Percentiles rank a stretch among this genome's conserved stretches.
These are phyloP conservation scores for Platichthys flesus DNA, from an alignment of 2,113 vertebrate species.

Conservation along the genomic window DNA sequence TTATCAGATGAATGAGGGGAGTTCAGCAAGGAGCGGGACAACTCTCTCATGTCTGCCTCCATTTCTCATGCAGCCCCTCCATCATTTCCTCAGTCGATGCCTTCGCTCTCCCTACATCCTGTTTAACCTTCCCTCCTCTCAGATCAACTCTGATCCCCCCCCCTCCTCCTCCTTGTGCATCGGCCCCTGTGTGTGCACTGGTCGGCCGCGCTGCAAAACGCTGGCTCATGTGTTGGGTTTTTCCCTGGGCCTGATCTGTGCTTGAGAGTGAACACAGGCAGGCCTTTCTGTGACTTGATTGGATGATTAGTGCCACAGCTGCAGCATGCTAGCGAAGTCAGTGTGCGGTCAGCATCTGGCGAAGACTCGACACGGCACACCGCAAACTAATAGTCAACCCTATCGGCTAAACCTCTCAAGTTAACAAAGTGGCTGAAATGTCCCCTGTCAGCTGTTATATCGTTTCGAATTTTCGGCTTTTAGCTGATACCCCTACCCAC, in stretches of 20 bases:
- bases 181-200: constrained; percentile 27
- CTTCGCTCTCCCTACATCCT: constrained; percentile 37
- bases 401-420: constrained; percentile 54
- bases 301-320: constrained; percentile 55
- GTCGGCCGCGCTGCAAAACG: constrained; percentile 25
- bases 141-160: constrained; percentile 25
- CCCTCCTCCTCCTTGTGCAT: constrained; percentile 25
- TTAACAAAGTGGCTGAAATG: constrained; percentile 48
- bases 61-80: constrained; percentile 49
- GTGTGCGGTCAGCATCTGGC: constrained; percentile 70
- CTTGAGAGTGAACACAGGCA: constrained; percentile 52
- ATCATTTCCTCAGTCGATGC: constrained; percentile 48
- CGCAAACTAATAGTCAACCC: constrained; percentile 54
- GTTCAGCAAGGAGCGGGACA: constrained; percentile 55
- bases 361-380: constrained; percentile 42
- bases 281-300: constrained; percentile 68
- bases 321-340: constrained; percentile 50
- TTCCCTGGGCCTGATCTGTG: constrained; percentile 57
- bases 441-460: constrained; percentile 4
- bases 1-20: constrained; percentile 76
- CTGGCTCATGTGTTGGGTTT: constrained; percentile 38
- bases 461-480: constrained; percentile 39
- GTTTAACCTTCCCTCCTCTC: constrained; percentile 46
- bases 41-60: constrained; percentile 57
- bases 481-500: constrained; percentile 30